A percentile compares a stretch with the other conserved stretches of the same genome.
phyloP scores from a whole-genome alignment of 1,140 invertebrate genomes.

The Ephestia elutella region DNA sequence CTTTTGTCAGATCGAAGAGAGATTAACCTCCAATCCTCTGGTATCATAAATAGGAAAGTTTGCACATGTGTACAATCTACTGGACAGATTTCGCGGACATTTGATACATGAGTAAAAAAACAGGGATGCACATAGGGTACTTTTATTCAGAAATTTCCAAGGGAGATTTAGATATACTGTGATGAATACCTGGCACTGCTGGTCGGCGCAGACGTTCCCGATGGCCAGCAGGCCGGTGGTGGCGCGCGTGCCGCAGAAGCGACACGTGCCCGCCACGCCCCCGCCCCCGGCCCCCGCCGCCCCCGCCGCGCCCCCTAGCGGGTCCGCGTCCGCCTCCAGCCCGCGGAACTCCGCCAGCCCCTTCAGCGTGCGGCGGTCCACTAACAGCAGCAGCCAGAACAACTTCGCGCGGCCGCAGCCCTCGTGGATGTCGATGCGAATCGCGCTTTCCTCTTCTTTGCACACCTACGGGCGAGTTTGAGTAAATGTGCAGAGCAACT shows the following conservation, averaged over 20 bases:
- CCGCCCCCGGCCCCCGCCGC: conserved; percentile 37
- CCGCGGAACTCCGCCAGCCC: conserved; percentile 95
- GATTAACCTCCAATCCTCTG: too few relatives aligned
- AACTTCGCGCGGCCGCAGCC: conserved; percentile 96
- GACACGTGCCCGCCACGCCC: conserved; percentile 83
- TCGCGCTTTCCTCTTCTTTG: conserved; percentile 96
- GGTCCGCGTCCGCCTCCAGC: conserved; percentile 32
- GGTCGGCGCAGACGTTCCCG: conserved; percentile 94
- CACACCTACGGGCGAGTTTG: conserved; percentile 77
- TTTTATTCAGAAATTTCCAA: too few relatives aligned
- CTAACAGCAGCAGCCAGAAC: conserved; percentile 94
- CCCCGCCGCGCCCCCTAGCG: conserved; percentile 34
- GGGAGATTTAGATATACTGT: too few relatives aligned
- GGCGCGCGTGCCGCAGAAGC: conserved; percentile 92
- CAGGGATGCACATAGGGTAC: too few relatives aligned
- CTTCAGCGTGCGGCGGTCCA: conserved; percentile 94
- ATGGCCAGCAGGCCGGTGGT: conserved; percentile 90
- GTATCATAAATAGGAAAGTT: too few relatives aligned
- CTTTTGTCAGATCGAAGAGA: too few relatives aligned
- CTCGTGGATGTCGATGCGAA: conserved; percentile 95
- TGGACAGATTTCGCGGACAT: too few relatives aligned
- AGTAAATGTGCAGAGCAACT: too few relatives aligned
- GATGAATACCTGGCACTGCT: conserved; percentile 92
- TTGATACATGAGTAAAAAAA: too few relatives aligned
- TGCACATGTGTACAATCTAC: too few relatives aligned